Base-by-base conservation (phyloP, 2,888 invertebrate genomes). In the Heliconius hortense region DNA sequence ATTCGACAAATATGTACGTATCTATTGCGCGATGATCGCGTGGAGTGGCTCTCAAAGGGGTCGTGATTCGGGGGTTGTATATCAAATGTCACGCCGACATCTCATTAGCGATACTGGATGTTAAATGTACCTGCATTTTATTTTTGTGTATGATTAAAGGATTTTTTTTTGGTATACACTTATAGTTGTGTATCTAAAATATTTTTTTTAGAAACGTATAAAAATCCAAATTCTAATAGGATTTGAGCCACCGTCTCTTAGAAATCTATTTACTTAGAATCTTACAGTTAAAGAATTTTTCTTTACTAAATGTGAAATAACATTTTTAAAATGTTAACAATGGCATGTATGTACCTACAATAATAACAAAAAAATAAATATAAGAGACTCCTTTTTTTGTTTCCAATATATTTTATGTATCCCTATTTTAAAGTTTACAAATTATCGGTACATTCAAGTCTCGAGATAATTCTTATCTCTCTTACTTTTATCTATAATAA, bases 11-110 rank as follows among this genome's bases (percentile, higher is more conserved):
- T 48, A 43, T 35, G 56, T 28, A 43, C 35, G 39, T 71, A 66
- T 59, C 69, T 64, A 59, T 56, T 11, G 64, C 64, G 59, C 35
- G 73, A 73, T 74, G 74, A 63, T 74, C 74, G 75, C 75, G 75
- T 60, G 60, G 73, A 73, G 70, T 73, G 66, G 70, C 76, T 74
- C 76, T 75, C 75, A 75, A 73, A 76, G 73, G 76, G 76, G 76
- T 74, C 70, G 70, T 76, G 73, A 76, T 76, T 76, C 70, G 76
- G 64, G 73, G 73, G 70, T 71, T 69, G 76, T 73, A 76, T 73
- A 70, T 73, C 76, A 76, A 73, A 73, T 74, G 73, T 74, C 76
- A 74, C 73, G 73, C 70, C 75, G 75, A 76, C 76, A 73, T 73
- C 74, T 74, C 73, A 73, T 76, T 73, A 76, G 76, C 70, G 74